Conservation (phyloP, 2,113 vertebrate genomes). For the Alexandromys fortis region DNA sequence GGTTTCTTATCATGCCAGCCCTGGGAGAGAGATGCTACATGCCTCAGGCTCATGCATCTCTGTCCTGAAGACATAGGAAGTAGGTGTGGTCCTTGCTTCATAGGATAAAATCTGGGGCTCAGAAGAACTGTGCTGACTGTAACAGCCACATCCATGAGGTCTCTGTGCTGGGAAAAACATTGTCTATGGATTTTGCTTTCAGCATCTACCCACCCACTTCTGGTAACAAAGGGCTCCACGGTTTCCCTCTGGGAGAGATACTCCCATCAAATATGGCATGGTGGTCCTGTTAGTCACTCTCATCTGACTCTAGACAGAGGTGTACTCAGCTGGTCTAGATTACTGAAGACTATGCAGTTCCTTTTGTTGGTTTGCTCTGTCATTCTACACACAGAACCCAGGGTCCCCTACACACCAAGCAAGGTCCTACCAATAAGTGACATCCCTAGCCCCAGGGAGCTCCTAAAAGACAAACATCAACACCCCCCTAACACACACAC, state of each 20-base stretch:
- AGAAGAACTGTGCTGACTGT: neutral
- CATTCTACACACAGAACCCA: neutral
- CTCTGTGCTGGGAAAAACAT: neutral
- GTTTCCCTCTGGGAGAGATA: neutral
- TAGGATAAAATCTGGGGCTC: neutral
- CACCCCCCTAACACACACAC: neutral
- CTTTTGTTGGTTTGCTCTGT: neutral
- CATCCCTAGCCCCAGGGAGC: neutral
- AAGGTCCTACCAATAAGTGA: neutral
- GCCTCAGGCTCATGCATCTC: neutral
- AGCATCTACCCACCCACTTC: neutral
- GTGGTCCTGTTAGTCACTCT: fast-evolving
- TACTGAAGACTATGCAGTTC: neutral
- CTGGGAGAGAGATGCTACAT: neutral
- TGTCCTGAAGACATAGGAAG: neutral
- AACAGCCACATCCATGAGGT: neutral
- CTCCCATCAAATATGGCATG: neutral
- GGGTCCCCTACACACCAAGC: neutral
- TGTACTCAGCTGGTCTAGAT: no score
- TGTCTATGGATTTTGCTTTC: neutral
- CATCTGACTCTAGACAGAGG: neutral
- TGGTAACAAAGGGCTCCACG: fast-evolving
- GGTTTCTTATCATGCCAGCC: neutral
- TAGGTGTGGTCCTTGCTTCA: neutral
- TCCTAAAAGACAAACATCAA: neutral